Conservation (phyloP, 2,797 vertebrate genomes). For the Apogon talboti region DNA sequence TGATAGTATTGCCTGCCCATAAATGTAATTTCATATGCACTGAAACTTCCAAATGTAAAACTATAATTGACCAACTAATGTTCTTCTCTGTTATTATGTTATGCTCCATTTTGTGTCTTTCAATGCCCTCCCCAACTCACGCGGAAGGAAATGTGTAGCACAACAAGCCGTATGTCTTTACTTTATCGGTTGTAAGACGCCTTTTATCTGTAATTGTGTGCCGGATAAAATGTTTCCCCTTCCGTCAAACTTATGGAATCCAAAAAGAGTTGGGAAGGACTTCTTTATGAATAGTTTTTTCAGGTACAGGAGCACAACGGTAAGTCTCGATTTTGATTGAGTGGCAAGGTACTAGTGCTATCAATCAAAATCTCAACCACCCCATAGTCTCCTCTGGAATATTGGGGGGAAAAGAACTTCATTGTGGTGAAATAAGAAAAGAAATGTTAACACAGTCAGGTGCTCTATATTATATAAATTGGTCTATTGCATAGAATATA, state of each 20-base stretch:
- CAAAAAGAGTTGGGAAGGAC: slow-evolving; percentile 57
- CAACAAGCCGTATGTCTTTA: slow-evolving; percentile 81
- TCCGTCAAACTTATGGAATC: slow-evolving; percentile 49
- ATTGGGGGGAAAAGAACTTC: slow-evolving; percentile 39
- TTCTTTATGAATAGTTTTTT: slow-evolving; percentile 67
- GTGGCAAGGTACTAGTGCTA: slow-evolving; percentile 62
- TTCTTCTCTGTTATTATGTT: slow-evolving; percentile 81
- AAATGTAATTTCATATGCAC: slow-evolving; percentile 75
- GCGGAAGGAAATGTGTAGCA: slow-evolving; percentile 82
- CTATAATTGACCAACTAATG: slow-evolving; percentile 80
- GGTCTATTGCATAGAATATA: slow-evolving; percentile 49
- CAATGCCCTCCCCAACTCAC: slow-evolving; percentile 80
- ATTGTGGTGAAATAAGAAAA: slow-evolving; percentile 49
- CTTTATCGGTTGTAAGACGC: slow-evolving; percentile 68
- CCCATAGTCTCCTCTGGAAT: slow-evolving; percentile 46
- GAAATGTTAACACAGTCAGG: slow-evolving; percentile 36
- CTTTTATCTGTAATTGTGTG: slow-evolving; percentile 70
- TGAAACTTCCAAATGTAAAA: slow-evolving; percentile 77
- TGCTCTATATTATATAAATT: slow-evolving; percentile 40
- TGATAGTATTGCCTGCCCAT: slow-evolving; percentile 72
- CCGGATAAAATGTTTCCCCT: slow-evolving; percentile 52
- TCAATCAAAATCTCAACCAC: slow-evolving; percentile 78
- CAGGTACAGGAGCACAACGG: slow-evolving; percentile 81
- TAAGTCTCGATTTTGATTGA: slow-evolving; percentile 87
- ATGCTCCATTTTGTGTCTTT: slow-evolving; percentile 81